Evolutionary conservation across 2,797 vertebrate species (phyloP).

Genomic region (Anableps anableps): DNA sequence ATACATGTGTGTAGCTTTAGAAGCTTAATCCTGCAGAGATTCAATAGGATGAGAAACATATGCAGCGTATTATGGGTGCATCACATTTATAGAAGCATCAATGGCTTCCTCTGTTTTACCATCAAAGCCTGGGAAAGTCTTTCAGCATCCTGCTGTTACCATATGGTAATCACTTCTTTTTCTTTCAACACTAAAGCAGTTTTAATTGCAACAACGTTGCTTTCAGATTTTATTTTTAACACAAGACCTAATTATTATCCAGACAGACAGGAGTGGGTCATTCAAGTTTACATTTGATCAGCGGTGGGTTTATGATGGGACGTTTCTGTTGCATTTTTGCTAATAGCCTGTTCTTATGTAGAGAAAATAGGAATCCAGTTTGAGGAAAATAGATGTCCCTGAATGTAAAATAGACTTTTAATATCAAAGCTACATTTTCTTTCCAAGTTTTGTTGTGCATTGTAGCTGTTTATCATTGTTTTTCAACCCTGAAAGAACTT

Average conservation of each 20-base stretch:
- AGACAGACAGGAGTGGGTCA: conserved; percentile 17
- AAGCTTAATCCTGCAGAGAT: conserved; percentile 71
- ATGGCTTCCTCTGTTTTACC: conserved; percentile 68
- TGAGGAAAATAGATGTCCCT: background rate
- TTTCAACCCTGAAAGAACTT: background rate
- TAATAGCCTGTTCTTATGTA: background rate
- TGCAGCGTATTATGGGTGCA: conserved; percentile 65
- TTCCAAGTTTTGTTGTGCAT: background rate
- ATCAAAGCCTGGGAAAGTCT: conserved; percentile 65
- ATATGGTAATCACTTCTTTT: conserved; percentile 59
- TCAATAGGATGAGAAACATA: conserved; percentile 67
- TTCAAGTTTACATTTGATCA: conserved; percentile 24
- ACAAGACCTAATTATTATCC: conserved; percentile 43
- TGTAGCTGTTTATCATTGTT: background rate
- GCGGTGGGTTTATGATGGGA: background rate
- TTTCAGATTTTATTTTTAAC: conserved; percentile 40
- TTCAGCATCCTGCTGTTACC: conserved; percentile 50
- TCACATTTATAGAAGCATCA: conserved; percentile 64
- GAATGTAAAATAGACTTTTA: conserved; percentile 5
- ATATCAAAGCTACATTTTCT: background rate
- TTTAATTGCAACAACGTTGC: conserved; percentile 55
- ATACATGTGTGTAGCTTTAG: conserved; percentile 52
- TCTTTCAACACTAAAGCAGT: conserved; percentile 42
- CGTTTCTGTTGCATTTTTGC: background rate
- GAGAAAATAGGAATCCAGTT: background rate